phyloP scores from a whole-genome alignment of 2,888 invertebrate species.

The Cryptocephalus moraei region DNA sequence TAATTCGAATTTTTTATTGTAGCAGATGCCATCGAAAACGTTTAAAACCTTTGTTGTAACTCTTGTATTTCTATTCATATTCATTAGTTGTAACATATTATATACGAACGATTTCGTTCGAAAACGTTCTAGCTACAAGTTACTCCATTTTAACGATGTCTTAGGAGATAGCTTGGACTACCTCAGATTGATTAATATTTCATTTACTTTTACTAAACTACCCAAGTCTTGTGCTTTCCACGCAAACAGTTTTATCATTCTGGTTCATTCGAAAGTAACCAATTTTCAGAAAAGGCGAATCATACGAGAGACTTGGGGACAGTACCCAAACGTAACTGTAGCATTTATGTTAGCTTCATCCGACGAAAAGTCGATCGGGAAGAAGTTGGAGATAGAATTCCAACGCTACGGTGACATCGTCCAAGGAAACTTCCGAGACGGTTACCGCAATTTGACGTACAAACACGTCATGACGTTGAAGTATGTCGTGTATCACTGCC shows the following conservation, averaged over 20 bases:
- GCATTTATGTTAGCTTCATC: slow-evolving; percentile 2
- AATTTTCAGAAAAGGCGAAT: slow-evolving; percentile 54
- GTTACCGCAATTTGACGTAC: slow-evolving; percentile 71
- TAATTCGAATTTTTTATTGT: too few species aligned
- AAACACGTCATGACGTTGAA: slow-evolving; percentile 73
- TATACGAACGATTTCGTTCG: too few species aligned
- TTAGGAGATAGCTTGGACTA: too few species aligned
- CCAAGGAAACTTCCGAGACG: slow-evolving; percentile 66
- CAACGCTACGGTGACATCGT: slow-evolving; percentile 52
- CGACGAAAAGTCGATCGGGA: background rate
- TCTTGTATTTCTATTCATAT: too few species aligned
- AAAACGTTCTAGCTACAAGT: too few species aligned
- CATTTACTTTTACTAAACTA: too few species aligned
- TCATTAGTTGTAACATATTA: too few species aligned
- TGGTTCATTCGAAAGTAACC: slow-evolving; percentile 58
- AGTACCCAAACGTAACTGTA: slow-evolving; percentile 8
- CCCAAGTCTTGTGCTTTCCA: too few species aligned
- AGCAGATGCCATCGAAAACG: too few species aligned
- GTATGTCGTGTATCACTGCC: slow-evolving; percentile 61
- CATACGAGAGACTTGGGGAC: slow-evolving; percentile 68
- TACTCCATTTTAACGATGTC: too few species aligned
- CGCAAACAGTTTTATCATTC: slow-evolving; percentile 40
- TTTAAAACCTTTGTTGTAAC: too few species aligned
- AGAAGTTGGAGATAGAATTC: slow-evolving; percentile 42
- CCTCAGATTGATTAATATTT: too few species aligned